These are phyloP conservation scores for Psittacula cyanocephala DNA, from an alignment of 2,113 vertebrate genomes.

Conservation along the genomic window DNA sequence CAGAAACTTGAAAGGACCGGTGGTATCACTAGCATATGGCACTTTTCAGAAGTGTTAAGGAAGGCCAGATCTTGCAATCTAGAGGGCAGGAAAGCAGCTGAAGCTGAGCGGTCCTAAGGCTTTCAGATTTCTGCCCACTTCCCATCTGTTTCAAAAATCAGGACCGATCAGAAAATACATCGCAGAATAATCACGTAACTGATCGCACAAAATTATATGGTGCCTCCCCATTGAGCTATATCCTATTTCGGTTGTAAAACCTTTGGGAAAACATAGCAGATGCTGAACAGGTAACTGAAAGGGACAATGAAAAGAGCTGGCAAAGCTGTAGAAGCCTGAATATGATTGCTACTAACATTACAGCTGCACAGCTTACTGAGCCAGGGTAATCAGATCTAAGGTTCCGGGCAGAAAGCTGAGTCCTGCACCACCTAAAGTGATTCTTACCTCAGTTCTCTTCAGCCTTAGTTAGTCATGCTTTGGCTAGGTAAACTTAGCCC, in stretches of 20 bases:
- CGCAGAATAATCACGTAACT: neutral
- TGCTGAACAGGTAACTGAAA: neutral
- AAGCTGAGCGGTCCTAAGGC: constrained; percentile 25
- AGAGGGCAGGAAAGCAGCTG: constrained; percentile 27
- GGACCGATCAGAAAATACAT: neutral
- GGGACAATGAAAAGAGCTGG: neutral
- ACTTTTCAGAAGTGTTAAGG: constrained; percentile 1
- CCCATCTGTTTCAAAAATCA: constrained; percentile 41
- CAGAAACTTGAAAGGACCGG: neutral
- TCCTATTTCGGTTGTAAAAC: neutral
- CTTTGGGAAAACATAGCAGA: neutral
- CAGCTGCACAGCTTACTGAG: neutral
- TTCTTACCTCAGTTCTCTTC: constrained; percentile 24
- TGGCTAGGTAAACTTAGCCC: constrained; percentile 17
- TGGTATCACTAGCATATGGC: constrained; percentile 5
- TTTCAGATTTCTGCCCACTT: constrained; percentile 29
- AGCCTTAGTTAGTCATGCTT: neutral
- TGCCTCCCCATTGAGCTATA: neutral
- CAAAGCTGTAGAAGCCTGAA: neutral
- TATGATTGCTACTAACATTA: neutral
- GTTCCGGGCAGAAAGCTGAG: constrained; percentile 20
- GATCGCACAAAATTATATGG: neutral
- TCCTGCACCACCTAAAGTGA: neutral
- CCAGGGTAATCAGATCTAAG: neutral
- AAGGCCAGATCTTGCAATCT: constrained; percentile 18